Conservation (phyloP, 2,113 vertebrate species). For the Synchiropus splendidus region DNA sequence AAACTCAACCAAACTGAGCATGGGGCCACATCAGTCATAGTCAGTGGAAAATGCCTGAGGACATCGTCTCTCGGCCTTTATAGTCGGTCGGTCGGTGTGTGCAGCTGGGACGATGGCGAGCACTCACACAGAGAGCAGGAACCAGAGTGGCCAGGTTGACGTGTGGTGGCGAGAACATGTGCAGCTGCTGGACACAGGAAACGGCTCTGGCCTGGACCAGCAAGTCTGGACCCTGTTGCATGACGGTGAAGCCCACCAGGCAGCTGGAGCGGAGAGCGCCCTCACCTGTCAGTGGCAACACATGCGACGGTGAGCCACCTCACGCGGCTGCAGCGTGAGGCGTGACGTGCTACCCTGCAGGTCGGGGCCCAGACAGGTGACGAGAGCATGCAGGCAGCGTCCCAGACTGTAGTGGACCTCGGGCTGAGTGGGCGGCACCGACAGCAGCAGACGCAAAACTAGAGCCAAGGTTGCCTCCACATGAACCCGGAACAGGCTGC, state of each 20-base stretch:
- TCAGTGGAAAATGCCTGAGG: too few species aligned
- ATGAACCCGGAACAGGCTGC: constrained; percentile 73
- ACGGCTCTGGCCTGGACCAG: constrained; percentile 84
- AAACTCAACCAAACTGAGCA: too few species aligned
- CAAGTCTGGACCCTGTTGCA: constrained; percentile 80
- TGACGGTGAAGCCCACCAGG: constrained; percentile 78
- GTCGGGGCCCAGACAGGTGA: constrained; percentile 61
- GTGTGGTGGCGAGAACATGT: constrained; percentile 87
- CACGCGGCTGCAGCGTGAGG: too few species aligned
- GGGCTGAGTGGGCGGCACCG: constrained; percentile 72
- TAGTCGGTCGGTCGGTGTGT: too few species aligned
- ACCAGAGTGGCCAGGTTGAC: constrained; percentile 82
- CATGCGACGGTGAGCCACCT: not conserved
- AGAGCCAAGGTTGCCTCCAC: constrained; percentile 78
- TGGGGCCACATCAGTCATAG: too few species aligned
- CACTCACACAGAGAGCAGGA: constrained; percentile 85
- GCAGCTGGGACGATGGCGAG: too few species aligned
- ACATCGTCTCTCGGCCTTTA: too few species aligned
- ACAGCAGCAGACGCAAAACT: constrained; percentile 75
- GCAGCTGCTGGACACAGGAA: constrained; percentile 89
- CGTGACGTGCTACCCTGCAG: constrained; percentile 41
- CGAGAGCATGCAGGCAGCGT: constrained; percentile 47
- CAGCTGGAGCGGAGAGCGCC: constrained; percentile 70
- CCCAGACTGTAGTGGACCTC: constrained; percentile 76
- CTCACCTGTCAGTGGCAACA: constrained; percentile 6